Evolutionary conservation across 2,113 vertebrate species (phyloP), one percentile per base, ranked within the genome.

Genomic region (Ptilonorhynchus violaceus): DNA sequence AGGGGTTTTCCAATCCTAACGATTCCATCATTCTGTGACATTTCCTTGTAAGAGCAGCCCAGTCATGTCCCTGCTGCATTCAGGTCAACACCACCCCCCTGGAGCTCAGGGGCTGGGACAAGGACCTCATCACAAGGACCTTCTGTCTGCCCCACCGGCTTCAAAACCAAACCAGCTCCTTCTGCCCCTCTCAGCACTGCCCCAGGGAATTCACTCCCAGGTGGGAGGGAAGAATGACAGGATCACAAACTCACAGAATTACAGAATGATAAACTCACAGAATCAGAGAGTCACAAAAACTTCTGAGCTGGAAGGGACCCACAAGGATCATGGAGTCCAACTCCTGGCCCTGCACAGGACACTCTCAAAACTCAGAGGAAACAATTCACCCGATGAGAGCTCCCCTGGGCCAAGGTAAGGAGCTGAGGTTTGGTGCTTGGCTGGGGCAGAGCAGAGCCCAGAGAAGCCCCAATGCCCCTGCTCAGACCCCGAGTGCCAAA

Each of bases 41-140:
- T 63, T 70, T 70, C 58, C 39, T 27, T 15, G 6, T 28, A 33
- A 53, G 47, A 81, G 35, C 31, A 18, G 14, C 14, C 19, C 60
- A 27, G 25, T n/a, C 33, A 13, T 2, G 7, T n/a, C 15, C 24
- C 24, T 4, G 1, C 21, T 18, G 11, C 0, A 0, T 68, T 53
- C 77, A 86, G 47, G 39, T 25, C 68, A 64, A 9, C 23, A 59
- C 3, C 23, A 13, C 35, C 4, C 30, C 75, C 15, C 58, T 46
- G 35, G 59, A 74, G 27, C 44, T 77, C 73, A 59, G 50, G 14
- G 47, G 31, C 0, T 35, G 63, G 59, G 49, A 52, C 30, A 31
- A 73, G 37, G 37, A 73, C 27, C 33, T 77, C 37, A 8, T 39
- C 44, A 52, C 30, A 31, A 73, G 37, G 37, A 73, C 27, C 33